Evolutionary conservation across 1,140 invertebrate genomes (phyloP).

Genomic region (Pentalonia nigronervosa): DNA sequence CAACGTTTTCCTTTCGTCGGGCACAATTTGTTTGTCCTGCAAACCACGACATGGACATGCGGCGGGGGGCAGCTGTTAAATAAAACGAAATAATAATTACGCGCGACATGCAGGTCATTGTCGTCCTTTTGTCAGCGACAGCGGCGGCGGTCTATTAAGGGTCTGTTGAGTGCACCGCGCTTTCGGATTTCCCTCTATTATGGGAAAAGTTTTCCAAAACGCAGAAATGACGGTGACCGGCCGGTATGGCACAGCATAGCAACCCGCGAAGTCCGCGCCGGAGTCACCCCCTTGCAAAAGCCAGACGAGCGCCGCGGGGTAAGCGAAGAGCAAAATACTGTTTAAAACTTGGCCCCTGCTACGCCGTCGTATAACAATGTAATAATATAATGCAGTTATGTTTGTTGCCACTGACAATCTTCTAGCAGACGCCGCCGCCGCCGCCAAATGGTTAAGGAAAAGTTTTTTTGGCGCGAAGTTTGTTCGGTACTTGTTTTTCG

Average conservation of each 20-base stretch:
- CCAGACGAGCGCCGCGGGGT: background rate
- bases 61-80: background rate
- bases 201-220: conserved; percentile 42
- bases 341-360: conserved; percentile 29
- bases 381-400: conserved; percentile 56
- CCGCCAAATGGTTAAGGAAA: conserved; percentile 36
- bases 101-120: background rate
- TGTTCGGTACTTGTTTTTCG: conserved; percentile 48
- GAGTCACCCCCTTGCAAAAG: background rate
- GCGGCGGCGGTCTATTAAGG: background rate
- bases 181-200: background rate
- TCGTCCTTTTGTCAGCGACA: no score
- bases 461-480: conserved; percentile 55
- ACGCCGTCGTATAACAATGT: conserved; percentile 35
- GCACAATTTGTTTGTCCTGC: no score
- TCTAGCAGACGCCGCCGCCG: conserved; percentile 25
- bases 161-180: background rate
- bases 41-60: no score
- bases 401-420: conserved; percentile 57
- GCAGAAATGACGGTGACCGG: background rate
- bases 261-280: background rate
- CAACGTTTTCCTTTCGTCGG: no score
- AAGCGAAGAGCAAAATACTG: conserved; percentile 13
- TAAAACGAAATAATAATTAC: background rate
- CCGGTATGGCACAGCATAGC: background rate